Evolutionary conservation across 2,888 invertebrate species (phyloP).

Genomic region (Encarsia formosa): DNA sequence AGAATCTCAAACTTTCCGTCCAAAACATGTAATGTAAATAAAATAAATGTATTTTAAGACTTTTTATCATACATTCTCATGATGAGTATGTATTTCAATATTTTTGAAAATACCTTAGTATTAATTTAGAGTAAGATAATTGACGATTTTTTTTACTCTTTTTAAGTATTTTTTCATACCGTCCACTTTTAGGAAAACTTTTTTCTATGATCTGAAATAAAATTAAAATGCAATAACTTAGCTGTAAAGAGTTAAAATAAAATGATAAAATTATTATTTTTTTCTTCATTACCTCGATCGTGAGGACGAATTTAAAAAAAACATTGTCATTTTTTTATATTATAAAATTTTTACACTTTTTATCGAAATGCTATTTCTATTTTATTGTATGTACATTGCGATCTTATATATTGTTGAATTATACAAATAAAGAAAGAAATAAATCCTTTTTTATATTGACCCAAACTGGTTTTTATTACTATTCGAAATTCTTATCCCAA

Average conservation of each 20-base stretch:
- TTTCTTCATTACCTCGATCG: not conserved
- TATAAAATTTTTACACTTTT: not conserved
- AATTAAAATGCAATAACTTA: not conserved
- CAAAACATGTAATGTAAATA: conserved; percentile 17
- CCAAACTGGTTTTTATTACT: no score
- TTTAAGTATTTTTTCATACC: not conserved
- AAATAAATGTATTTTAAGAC: conserved; percentile 15
- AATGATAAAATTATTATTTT: not conserved
- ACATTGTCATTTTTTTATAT: not conserved
- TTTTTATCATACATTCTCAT: conserved; percentile 5
- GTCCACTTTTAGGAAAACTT: not conserved
- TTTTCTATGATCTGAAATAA: not conserved
- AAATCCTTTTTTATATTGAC: no score
- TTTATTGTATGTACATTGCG: conserved; percentile 3
- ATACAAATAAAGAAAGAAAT: conserved; percentile 4
- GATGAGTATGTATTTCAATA: no score
- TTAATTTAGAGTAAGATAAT: not conserved
- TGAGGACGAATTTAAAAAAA: not conserved
- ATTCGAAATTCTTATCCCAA: no score
- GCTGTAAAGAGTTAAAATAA: not conserved
- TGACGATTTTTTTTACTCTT: not conserved
- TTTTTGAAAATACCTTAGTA: no score
- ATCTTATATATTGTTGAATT: conserved; percentile 15
- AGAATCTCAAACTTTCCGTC: conserved; percentile 19
- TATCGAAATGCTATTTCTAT: not conserved